These are phyloP conservation scores for Porites divaricata DNA, from an alignment of 92 coral and sea anemone species.

Conservation along the genomic window DNA sequence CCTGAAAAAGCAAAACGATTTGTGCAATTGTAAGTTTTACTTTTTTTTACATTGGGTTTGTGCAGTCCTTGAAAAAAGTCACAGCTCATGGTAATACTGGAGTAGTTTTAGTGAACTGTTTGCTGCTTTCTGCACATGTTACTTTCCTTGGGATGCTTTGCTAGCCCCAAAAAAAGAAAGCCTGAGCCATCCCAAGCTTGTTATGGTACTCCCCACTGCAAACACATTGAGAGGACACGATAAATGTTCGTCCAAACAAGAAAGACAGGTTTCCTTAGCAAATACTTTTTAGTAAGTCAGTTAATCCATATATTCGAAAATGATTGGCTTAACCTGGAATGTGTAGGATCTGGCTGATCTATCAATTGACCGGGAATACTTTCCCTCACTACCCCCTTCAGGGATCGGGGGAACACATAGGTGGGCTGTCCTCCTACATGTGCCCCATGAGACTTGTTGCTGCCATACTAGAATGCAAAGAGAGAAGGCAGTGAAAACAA, in stretches of 20 bases:
- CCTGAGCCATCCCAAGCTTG: no score
- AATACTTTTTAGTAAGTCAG: no score
- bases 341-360: conserved; percentile 27
- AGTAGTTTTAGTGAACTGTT: no score
- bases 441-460: conserved; percentile 20
- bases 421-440: background rate
- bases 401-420: conserved; percentile 31
- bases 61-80: no score
- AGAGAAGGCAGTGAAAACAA: background rate
- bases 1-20: no score
- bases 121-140: no score
- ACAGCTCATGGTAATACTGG: no score
- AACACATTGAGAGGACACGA: background rate
- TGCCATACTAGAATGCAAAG: conserved; percentile 35
- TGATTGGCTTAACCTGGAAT: conserved; percentile 14
- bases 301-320: background rate
- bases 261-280: background rate
- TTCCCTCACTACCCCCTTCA: conserved; percentile 34
- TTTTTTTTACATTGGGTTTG: no score
- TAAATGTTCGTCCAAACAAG: background rate
- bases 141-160: no score
- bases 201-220: no score
- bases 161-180: no score
- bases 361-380: conserved; percentile 13
- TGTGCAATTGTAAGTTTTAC: no score